Base-by-base conservation (phyloP, 2,888 invertebrate genomes). In the Stenodera caucasica region DNA sequence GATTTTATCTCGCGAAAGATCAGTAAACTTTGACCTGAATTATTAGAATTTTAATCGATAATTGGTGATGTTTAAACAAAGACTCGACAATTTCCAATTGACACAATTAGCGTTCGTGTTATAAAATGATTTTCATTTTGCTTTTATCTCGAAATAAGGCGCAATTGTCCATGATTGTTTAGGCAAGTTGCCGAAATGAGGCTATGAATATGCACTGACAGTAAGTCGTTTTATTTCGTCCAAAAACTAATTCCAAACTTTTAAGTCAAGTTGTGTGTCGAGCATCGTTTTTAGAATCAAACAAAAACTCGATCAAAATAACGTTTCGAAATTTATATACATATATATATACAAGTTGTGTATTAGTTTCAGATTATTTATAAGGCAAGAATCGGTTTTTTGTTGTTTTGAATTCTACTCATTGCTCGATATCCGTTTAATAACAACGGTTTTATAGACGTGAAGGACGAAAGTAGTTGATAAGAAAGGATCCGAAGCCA, bases 131-230 rank as follows among this genome's bases (percentile, higher is more conserved):
- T n/a, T n/a, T n/a, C n/a, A n/a, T n/a, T n/a, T n/a, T n/a, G n/a
- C n/a, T n/a, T 26, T 26, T 5, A 26, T 26, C 26, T 7, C 1
- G 3, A 40, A 40, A 45, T 15, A 45, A 45, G 0, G 3, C 37
- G 8, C 30, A 30, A 26, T 26, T 4, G 5, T 4, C 26, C 2
- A 26, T 5, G 26, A 5, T 26, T 26, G 5, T 23, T 45, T 23
- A 21, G 15, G 21, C 5, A 23, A 45, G 21, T 45, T 45, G 0
- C 3, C 23, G 45, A 45, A 45, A 45, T 45, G 11, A 45, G 21
- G 45, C 45, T 23, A 45, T 45, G 45, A 45, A 45, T 45, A 45
- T 45, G 45, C 45, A 45, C 45, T n/a, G 40, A 45, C n/a, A 12
- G 45, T 23, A 23, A n/a, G 8, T 45, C 45, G n/a, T 0, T 45